Evolutionary conservation across 2,113 vertebrate genomes (phyloP).

Genomic region (Salminus brasiliensis): DNA sequence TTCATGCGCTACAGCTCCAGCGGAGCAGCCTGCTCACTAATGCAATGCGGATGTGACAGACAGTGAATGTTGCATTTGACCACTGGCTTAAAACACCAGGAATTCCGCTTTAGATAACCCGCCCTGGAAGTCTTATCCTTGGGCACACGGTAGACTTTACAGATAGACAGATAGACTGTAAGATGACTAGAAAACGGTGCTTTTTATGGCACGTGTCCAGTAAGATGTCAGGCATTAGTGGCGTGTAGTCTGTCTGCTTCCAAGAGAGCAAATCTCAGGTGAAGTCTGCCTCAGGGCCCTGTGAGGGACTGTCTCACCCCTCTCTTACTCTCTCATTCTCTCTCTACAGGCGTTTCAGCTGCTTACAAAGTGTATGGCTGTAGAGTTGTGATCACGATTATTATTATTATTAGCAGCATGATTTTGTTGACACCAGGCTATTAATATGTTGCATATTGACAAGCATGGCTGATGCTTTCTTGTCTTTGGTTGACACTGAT

Average conservation of each 20-base stretch:
- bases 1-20: conserved; percentile 48
- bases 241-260: background rate
- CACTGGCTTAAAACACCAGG: background rate
- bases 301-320: background rate
- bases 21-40: conserved; percentile 46
- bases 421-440: background rate
- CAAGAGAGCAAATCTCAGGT: background rate
- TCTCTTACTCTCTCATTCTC: too few species aligned
- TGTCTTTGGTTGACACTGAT: background rate
- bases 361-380: background rate
- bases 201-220: conserved; percentile 55
- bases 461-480: background rate
- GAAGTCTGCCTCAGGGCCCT: conserved; percentile 5
- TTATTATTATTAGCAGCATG: background rate
- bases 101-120: too few species aligned
- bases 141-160: background rate
- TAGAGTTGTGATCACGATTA: too few species aligned
- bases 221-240: conserved; percentile 38
- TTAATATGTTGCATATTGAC: background rate
- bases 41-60: conserved; percentile 76
- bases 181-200: conserved; percentile 17
- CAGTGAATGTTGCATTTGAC: conserved; percentile 24
- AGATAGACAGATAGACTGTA: background rate
- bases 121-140: background rate
- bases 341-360: background rate